A percentile compares a stretch with the other conserved stretches of the same genome.
Conservation (phyloP, 1,140 invertebrate species). For the Drosophila suzukii region DNA sequence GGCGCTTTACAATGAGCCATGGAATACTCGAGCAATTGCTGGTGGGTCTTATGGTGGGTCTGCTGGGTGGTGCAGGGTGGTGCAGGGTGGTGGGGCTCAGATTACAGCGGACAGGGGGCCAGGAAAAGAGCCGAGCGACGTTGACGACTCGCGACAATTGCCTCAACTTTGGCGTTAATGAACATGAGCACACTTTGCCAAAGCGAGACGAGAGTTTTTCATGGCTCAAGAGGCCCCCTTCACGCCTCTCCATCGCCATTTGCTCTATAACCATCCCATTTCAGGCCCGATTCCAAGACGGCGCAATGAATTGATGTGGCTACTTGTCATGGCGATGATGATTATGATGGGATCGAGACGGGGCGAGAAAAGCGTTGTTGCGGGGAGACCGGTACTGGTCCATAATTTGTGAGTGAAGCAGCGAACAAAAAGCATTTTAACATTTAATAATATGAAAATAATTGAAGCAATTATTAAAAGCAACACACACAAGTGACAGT, state of each 20-base stretch:
- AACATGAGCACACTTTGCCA: conserved; percentile 79
- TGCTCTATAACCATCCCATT: conserved; percentile 8
- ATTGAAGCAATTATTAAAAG: conserved; percentile 76
- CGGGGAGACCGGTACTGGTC: no score
- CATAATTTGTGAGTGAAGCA: conserved; percentile 36
- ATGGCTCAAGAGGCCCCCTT: conserved; percentile 19
- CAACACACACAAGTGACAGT: conserved; percentile 18
- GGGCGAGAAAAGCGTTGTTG: background rate
- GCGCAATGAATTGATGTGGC: conserved; percentile 73
- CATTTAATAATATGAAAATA: conserved; percentile 83
- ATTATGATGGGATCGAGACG: conserved; percentile 41
- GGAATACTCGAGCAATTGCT: conserved; percentile 68
- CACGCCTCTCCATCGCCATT: conserved; percentile 4
- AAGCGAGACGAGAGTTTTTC: conserved; percentile 51
- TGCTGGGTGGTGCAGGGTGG: background rate
- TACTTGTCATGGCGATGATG: conserved; percentile 38
- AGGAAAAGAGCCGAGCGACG: conserved; percentile 34
- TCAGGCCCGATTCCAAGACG: conserved; percentile 30
- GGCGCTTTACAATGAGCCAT: conserved; percentile 66
- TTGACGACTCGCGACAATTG: conserved; percentile 71
- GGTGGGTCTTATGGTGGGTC: background rate
- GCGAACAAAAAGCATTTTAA: conserved; percentile 77
- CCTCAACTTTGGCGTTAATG: conserved; percentile 82
- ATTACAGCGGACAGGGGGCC: conserved; percentile 51
- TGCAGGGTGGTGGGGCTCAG: conserved; percentile 36